Evolutionary conservation across 2,113 vertebrate species (phyloP).

Genomic region (Pardalotus punctatus): DNA sequence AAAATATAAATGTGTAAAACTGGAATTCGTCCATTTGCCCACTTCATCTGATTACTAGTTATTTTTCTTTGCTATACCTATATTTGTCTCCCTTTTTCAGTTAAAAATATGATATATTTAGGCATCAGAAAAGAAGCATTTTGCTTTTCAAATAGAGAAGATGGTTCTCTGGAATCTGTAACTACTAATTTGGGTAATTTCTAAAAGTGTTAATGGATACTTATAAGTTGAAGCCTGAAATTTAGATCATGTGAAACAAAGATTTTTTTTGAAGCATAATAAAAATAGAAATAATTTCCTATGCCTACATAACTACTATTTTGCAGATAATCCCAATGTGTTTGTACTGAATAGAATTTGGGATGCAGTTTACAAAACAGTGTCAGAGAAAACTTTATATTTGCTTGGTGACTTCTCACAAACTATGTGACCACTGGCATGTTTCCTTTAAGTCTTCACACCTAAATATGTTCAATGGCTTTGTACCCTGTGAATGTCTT

Average conservation of each 20-base stretch:
- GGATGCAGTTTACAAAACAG: neutral
- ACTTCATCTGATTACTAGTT: neutral
- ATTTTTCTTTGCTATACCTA: neutral
- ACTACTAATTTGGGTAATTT: neutral
- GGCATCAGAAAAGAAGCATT: neutral
- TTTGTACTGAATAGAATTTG: neutral
- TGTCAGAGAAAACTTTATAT: neutral
- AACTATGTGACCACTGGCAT: neutral
- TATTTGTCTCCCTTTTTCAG: neutral
- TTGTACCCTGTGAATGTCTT: neutral
- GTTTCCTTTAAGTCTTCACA: neutral
- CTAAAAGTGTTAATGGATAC: neutral
- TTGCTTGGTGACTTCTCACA: neutral
- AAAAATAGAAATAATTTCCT: neutral
- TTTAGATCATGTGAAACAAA: neutral
- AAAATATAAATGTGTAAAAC: neutral
- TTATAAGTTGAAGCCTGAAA: neutral
- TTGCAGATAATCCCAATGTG: neutral
- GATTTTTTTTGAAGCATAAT: neutral
- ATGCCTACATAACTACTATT: neutral
- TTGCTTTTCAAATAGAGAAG: neutral
- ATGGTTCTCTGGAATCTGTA: neutral
- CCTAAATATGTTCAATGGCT: neutral
- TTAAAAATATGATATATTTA: neutral
- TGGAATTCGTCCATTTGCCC: neutral